Evolutionary conservation across 1,140 invertebrate species (phyloP).

Genomic region (Lordiphosa stackelbergi): DNA sequence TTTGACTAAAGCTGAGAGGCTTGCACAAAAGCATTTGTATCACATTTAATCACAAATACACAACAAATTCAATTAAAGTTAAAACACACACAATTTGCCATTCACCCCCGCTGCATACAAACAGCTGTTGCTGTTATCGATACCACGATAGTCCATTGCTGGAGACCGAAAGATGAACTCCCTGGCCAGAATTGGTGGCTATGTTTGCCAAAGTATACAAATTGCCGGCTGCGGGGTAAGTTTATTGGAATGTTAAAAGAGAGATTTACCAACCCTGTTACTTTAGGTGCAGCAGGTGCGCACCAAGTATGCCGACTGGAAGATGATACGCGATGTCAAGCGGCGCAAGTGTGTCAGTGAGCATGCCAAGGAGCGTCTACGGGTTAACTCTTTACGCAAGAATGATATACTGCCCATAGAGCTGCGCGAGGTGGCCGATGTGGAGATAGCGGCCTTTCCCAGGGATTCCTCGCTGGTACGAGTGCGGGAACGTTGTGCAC

Average conservation of each 20-base stretch:
- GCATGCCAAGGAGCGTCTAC: conserved; percentile 83
- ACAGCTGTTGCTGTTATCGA: conserved; percentile 1
- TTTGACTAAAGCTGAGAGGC: not conserved
- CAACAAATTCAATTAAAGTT: conserved; percentile 3
- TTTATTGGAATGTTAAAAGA: not conserved
- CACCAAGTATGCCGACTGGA: conserved; percentile 85
- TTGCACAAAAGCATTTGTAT: conserved; percentile 1
- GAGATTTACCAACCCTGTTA: too few relatives aligned
- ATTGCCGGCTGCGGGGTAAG: conserved; percentile 70
- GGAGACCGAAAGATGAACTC: conserved; percentile 43
- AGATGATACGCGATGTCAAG: conserved; percentile 90
- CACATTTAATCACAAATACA: conserved; percentile 4
- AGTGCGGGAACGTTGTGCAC: conserved; percentile 84
- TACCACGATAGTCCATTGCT: too few relatives aligned
- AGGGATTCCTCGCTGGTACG: conserved; percentile 83
- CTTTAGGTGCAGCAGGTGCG: conserved; percentile 81
- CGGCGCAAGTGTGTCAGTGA: conserved; percentile 85
- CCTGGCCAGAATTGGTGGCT: conserved; percentile 44
- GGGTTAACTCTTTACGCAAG: conserved; percentile 87
- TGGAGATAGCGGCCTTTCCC: conserved; percentile 86
- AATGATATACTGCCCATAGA: conserved; percentile 89
- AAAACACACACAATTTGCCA: conserved; percentile 1
- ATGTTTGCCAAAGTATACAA: conserved; percentile 61
- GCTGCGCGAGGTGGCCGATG: conserved; percentile 85
- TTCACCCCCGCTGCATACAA: not conserved